Evolutionary conservation across 2,888 invertebrate species (phyloP), one percentile per base, ranked within the genome.

Genomic region (Deilephila porcellus): DNA sequence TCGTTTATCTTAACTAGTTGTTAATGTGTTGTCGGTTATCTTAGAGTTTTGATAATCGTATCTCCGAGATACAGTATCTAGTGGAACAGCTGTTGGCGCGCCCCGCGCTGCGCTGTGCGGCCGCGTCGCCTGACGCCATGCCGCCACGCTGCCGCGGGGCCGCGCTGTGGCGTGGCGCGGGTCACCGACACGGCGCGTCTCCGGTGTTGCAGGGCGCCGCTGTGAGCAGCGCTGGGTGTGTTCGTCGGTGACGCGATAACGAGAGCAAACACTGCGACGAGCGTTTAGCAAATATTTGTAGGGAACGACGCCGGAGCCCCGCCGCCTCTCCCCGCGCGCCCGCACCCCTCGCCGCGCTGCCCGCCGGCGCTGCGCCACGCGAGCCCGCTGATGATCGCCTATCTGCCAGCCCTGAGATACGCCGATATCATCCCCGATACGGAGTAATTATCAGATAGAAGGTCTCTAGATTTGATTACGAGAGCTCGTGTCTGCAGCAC

Each of bases 1-100:
- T 93, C 84, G 82, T 91, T 92, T 94, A 94, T 94, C 93, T 93
- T 90, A 93, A 93, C 93, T 92, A 93, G 89, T 87, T 84, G 93
- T 87, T 93, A 93, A 93, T 93, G 90, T 91, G 90, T 86, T 88
- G 85, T 82, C 82, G 88, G 91, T 90, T 93, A 93, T 93, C 93
- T 93, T 88, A 89, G 85, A 87, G 87, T 87, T 87, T 84, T 88
- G 93, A 93, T 93, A 92, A 90, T 91, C 90, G 89, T 91, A 92
- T 91, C 92, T 91, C 85, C 84, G 86, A 90, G 92, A 91, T 92
- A 92, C 87, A 83, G 86, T 90, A 91, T 90, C 91, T 91, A 86
- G 84, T 79, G 72, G 82, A 84, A 83, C 86, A 86, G 88, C 84
- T 88, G 89, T 82, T 80, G 81, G 76, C 72, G 77, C 32, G 76